Conservation (phyloP, 1,140 invertebrate genomes). For the Meloidogyne floridensis region DNA sequence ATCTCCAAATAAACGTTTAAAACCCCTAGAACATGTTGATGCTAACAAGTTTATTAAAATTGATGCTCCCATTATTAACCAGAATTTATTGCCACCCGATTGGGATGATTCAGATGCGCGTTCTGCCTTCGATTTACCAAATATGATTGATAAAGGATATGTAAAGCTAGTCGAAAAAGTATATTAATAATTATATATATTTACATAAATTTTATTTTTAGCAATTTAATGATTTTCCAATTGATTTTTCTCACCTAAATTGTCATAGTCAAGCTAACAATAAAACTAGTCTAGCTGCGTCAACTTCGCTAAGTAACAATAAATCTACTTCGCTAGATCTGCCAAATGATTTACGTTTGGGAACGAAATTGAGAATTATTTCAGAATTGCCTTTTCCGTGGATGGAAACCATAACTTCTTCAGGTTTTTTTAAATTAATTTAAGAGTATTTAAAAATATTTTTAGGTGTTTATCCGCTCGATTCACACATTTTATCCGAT, state of each 20-base stretch:
- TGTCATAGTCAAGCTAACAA: neutral
- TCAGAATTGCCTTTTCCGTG: constrained; percentile 24
- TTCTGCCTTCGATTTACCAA: constrained; percentile 10
- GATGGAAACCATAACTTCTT: constrained; percentile 7
- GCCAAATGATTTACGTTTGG: constrained; percentile 16
- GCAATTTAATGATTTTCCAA: neutral
- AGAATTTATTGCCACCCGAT: neutral
- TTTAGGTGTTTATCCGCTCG: constrained; percentile 6
- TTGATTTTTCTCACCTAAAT: neutral
- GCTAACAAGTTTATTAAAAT: too few species aligned
- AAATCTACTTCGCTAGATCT: neutral
- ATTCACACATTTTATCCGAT: neutral
- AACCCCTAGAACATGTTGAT: too few species aligned
- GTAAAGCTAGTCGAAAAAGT: neutral
- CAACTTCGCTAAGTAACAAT: neutral
- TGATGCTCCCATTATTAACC: too few species aligned
- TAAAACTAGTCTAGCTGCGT: neutral
- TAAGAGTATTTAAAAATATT: neutral
- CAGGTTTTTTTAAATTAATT: neutral
- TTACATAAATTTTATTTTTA: neutral
- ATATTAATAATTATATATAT: neutral
- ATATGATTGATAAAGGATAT: neutral
- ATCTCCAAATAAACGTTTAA: too few species aligned
- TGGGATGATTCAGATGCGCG: constrained; percentile 16
- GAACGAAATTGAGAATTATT: constrained; percentile 12